Evolutionary conservation across 1,140 invertebrate species (phyloP), one percentile per base, ranked within the genome.

Genomic region (Drosophila grimshawi): DNA sequence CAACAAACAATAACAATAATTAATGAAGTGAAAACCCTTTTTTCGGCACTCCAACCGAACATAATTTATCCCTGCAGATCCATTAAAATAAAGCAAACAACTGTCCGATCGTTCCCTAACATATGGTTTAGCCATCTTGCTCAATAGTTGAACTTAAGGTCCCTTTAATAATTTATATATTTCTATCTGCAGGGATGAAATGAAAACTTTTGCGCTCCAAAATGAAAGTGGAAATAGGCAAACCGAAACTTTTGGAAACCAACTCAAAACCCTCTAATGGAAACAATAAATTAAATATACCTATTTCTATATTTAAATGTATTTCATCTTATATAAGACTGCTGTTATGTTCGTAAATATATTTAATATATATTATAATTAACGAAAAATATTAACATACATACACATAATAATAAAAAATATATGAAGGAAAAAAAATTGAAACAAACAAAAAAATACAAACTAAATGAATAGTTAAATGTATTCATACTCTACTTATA

Each of bases 341-440:
- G 91, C 91, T 92, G 91, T 92, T 92, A 92, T 92, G 88, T 92
- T 92, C 90, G 88, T 91, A 92, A 90, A 90, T 91, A 86, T 90
- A 90, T 88, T 90, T 75, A 83, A 88, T 88, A 86, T 90, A 91
- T 85, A 82, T 76, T 83, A 75, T 86, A 90, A 86, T 86, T 81
- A 89, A 88, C 81, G 55, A 85, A 88, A 86, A 86, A 83, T 53
- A 60, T 65, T 61, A 80, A 76, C 19, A 69, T 74, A 66, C 62
- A 81, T 32, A 74, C 35, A 80, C 37, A 49, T 53, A 69, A 74
- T 43, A 67, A 61, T 66, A 76, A 76, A 69, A 79, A n/a, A 60
- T 67, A 56, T 61, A 78, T 39, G 66, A 56, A 69, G 69, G 71
- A 81, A 66, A 71, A 63, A 43, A 32, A 8, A 41, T 41, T 10